Base-by-base conservation (phyloP, 2,113 vertebrate genomes). In the Bubo blakistoni region DNA sequence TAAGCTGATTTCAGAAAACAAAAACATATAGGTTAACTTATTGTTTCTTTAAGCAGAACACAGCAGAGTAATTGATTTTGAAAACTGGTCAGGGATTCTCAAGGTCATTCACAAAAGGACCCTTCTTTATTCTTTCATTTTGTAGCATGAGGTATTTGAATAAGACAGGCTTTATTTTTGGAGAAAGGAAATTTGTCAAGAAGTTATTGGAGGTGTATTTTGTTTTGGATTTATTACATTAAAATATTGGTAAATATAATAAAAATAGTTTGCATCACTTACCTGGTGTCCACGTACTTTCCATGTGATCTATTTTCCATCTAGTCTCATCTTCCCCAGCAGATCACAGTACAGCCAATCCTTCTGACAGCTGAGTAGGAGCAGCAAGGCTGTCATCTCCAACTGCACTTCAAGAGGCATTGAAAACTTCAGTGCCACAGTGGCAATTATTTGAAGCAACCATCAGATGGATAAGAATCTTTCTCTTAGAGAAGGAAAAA, bases 361-460 rank as follows among this genome's bases (percentile, higher is more conserved):
- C 46, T 70, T 78, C 24, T 29, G 36, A 81, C 10, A 81, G 42
- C 52, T 66, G 32, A 86, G 44, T 51, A 65, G 29, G 42, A 90
- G 32, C 49, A 88, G 69, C 67, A 90, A 26, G 14, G 15, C 16
- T 86, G 54, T 90, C 55, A 76, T 83, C 57, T 89, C 29, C 77
- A 95, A 16, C 21, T 81, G 70, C 78, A 80, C 40, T 58, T 88
- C 55, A 86, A 86, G 65, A 77, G 20, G 30, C 51, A 63, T 38
- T 69, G 74, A 73, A 94, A 94, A 91, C 67, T 84, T 44, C 44
- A 72, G 16, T 63, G 54, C 30, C 67, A 77, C 21, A 55, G 38
- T 61, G 67, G 15, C 7, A 3, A 21, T 77, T 59, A 34, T 86
- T 94, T 90, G 76, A 90, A 94, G 57, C 40, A 76, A 44, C 11